These are phyloP conservation scores for Ibidorhyncha struthersii DNA, from an alignment of 2,113 vertebrate species.

Conservation along the genomic window DNA sequence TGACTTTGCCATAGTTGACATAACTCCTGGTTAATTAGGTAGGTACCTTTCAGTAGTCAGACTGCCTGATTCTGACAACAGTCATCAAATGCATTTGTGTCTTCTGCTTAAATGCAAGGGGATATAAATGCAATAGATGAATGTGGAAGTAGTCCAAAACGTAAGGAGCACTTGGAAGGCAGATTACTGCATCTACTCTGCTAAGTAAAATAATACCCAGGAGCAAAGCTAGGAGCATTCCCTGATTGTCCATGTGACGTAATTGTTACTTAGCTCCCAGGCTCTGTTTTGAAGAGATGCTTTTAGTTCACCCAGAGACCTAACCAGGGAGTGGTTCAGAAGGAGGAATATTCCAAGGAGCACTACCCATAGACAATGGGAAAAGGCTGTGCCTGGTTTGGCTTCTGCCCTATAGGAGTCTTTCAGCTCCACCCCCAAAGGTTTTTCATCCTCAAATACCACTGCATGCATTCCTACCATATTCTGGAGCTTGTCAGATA, in stretches of 20 bases:
- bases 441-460: not conserved
- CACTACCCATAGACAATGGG: not conserved
- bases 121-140: not conserved
- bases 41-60: not conserved
- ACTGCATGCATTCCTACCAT: not conserved
- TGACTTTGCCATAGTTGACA: not conserved
- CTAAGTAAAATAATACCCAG: slow-evolving; percentile 22
- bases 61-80: not conserved
- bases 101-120: not conserved
- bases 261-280: not conserved
- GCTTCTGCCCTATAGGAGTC: not conserved
- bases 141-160: not conserved
- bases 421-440: not conserved
- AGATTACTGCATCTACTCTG: not conserved
- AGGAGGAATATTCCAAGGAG: not conserved
- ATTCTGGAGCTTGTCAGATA: not conserved
- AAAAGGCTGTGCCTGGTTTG: not conserved
- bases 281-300: not conserved
- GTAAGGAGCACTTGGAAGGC: not conserved
- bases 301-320: not conserved
- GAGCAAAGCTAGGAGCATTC: not conserved
- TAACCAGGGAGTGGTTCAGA: not conserved
- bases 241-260: not conserved
- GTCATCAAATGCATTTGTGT: not conserved
- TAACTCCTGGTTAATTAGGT: not conserved